Conservation (phyloP, 1,140 invertebrate species). For the Drosophila carrolli region DNA sequence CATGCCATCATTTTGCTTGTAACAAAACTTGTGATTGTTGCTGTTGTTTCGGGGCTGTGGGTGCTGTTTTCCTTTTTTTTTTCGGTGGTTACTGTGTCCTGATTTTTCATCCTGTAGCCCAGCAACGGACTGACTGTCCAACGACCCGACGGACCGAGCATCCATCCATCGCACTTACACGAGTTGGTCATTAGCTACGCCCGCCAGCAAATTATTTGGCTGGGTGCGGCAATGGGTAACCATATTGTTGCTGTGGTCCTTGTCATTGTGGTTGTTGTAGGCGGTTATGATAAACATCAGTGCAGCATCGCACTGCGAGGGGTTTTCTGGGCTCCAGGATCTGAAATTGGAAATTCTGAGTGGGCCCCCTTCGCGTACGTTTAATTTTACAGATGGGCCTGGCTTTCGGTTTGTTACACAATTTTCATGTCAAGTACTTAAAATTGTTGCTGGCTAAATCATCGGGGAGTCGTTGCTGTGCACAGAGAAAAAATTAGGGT, state of each 20-base stretch:
- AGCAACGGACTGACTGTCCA: slow-evolving; percentile 36
- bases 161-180: slow-evolving; percentile 70
- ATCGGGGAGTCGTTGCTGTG: slow-evolving; percentile 43
- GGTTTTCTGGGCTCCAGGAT: background rate
- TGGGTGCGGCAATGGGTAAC: slow-evolving; percentile 55
- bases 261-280: slow-evolving; percentile 59
- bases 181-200: slow-evolving; percentile 77
- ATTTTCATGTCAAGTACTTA: slow-evolving; percentile 77
- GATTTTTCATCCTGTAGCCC: slow-evolving; percentile 58
- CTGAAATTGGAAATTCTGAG: slow-evolving; percentile 2
- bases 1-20: slow-evolving; percentile 78
- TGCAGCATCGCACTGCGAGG: slow-evolving; percentile 40
- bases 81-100: slow-evolving; percentile 50
- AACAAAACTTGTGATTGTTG: slow-evolving; percentile 76
- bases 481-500: slow-evolving; percentile 1
- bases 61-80: slow-evolving; percentile 16
- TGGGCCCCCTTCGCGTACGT: slow-evolving; percentile 53
- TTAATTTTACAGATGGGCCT: slow-evolving; percentile 60
- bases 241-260: slow-evolving; percentile 67
- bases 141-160: slow-evolving; percentile 43
- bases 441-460: slow-evolving; percentile 58
- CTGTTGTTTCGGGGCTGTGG: slow-evolving; percentile 33
- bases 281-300: slow-evolving; percentile 76
- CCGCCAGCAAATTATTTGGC: slow-evolving; percentile 77
- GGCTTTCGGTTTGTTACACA: slow-evolving; percentile 51